Percentiles rank a stretch among this genome's conserved stretches.
phyloP scores from a whole-genome alignment of 2,113 vertebrate species.

The Elaphurus davidianus region DNA sequence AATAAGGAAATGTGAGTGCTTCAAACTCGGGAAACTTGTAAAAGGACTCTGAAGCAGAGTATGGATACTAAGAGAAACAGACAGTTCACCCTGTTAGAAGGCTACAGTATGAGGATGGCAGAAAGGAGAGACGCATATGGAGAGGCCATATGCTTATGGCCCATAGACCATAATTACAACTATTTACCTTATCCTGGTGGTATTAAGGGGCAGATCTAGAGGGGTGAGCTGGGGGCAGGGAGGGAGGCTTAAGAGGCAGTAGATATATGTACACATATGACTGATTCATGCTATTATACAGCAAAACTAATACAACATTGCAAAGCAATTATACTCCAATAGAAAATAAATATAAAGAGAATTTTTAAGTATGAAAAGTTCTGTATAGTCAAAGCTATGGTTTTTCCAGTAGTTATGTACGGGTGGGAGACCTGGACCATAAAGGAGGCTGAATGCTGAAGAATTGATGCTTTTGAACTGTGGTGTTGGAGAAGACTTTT shows the following conservation, averaged over 20 bases:
- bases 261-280: background rate
- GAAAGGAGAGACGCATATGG: background rate
- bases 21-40: background rate
- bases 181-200: background rate
- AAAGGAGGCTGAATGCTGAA: background rate
- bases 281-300: background rate
- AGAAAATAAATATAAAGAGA: background rate
- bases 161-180: background rate
- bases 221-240: no score
- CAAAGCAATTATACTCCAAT: background rate
- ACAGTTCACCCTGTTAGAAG: background rate
- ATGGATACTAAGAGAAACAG: background rate
- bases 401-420: background rate
- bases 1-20: background rate
- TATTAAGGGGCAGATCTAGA: background rate
- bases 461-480: background rate
- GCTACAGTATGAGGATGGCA: background rate
- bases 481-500: background rate
- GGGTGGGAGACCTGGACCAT: background rate
- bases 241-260: background rate
- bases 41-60: background rate
- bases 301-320: background rate
- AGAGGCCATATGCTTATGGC: background rate
- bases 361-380: background rate
- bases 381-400: background rate